Evolutionary conservation across 2,888 invertebrate genomes (phyloP), one percentile per base, ranked within the genome.

Genomic region (Disparrhopalites patrizii): DNA sequence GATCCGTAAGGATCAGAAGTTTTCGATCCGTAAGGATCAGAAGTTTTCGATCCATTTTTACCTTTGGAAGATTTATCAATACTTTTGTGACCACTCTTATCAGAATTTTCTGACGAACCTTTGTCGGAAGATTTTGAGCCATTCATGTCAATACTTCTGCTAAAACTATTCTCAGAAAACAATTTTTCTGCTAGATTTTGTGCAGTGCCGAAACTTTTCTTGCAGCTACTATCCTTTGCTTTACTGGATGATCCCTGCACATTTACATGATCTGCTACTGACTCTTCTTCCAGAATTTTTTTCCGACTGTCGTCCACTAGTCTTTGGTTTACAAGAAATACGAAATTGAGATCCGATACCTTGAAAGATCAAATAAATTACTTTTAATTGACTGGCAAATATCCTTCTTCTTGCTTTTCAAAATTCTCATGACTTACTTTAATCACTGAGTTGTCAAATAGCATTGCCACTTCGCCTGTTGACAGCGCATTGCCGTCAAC

Each of bases 391-490:
- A 58, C 13, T 52, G 7, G 10, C 38, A 30, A 25, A 20, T n/a
- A 36, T 36, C 8, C 7, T 36, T 36, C 36, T 15, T 36, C 36
- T 15, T 15, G 15, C 8, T 36, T 43, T 50, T n/a, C 10, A 2
- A 8, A 30, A 47, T n/a, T 18, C 40, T 57, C 25, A 55, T 13
- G 25, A 58, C 77, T 75, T 79, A 90, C 91, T 86, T 98, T 97
- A 62, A 98, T 89, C 13, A 96, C 91, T 70, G 93, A 91, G 79
- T 96, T 96, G 80, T 97, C 93, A 77, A 89, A 90, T 18, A 98
- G 83, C 76, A 92, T 89, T 65, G 91, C 89, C 82, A 93, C 94
- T 80, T 89, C 91, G 52, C 93, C 94, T 58, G 87, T 86, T 10
- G 93, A 83, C 62, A 98, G 85, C 0, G 96, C 94, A 68, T 89